phyloP scores from a whole-genome alignment of 1,140 invertebrate species.

The Musca vetustissima region DNA sequence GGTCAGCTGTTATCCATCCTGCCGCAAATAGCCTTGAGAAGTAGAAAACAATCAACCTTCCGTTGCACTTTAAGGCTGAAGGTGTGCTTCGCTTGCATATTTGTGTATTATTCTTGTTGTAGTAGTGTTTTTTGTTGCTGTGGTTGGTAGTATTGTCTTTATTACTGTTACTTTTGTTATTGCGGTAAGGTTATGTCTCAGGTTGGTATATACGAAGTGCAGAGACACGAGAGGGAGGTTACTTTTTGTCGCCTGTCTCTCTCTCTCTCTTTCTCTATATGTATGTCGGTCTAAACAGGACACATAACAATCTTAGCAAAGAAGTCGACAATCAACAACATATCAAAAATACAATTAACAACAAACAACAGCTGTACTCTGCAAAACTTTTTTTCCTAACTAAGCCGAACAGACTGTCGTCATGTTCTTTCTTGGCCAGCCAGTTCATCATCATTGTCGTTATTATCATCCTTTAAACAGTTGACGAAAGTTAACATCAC shows the following conservation, averaged over 20 bases:
- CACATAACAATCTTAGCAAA: background rate
- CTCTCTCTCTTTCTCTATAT: too few species aligned
- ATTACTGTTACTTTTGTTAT: too few species aligned
- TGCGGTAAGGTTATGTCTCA: too few species aligned
- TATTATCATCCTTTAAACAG: background rate
- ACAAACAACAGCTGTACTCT: too few species aligned
- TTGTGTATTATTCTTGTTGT: conserved; percentile 12
- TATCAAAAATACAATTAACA: too few species aligned
- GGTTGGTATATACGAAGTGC: too few species aligned
- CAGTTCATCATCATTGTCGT: too few species aligned
- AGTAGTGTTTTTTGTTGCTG: background rate
- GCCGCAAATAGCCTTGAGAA: conserved; percentile 54
- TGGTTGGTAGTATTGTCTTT: too few species aligned
- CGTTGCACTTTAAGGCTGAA: conserved; percentile 48
- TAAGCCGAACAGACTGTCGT: too few species aligned
- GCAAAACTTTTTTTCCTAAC: too few species aligned
- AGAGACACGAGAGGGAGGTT: background rate
- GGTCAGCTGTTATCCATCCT: conserved; percentile 52
- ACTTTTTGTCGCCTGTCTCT: background rate
- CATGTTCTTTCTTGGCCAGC: too few species aligned
- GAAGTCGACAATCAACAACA: too few species aligned
- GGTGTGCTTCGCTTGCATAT: conserved; percentile 44
- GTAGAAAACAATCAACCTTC: conserved; percentile 48
- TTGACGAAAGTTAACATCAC: background rate
- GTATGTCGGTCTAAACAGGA: background rate